Percentiles rank a stretch among this genome's conserved stretches.
Conservation (phyloP, 2,113 vertebrate species). For the Meriones unguiculatus region DNA sequence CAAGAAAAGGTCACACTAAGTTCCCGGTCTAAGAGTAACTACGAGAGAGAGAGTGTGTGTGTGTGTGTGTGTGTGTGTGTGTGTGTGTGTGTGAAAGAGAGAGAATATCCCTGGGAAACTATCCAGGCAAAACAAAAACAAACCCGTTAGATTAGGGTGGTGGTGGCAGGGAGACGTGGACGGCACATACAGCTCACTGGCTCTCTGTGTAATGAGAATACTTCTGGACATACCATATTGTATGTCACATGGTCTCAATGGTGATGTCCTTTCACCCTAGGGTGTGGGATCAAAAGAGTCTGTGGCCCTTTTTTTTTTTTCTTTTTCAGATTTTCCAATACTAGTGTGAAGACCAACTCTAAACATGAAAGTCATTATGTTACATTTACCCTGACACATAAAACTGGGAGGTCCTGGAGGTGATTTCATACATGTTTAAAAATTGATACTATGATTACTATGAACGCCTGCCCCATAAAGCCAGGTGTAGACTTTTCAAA, state of each 20-base stretch:
- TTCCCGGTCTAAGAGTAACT: neutral
- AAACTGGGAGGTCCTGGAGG: neutral
- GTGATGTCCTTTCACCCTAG: neutral
- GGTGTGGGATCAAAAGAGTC: neutral
- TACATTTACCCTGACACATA: neutral
- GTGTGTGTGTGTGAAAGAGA: neutral
- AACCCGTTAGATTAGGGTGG: neutral
- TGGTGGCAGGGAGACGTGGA: neutral
- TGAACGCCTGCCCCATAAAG: neutral
- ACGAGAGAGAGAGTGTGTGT: neutral
- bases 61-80: accelerated
- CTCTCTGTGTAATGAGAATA: neutral
- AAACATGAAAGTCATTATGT: neutral
- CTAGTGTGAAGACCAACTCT: neutral
- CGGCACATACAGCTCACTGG: neutral
- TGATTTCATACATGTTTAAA: neutral
- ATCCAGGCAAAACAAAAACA: neutral
- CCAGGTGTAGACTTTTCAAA: neutral
- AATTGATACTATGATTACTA: neutral
- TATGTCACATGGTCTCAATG: neutral
- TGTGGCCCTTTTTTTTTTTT: neutral
- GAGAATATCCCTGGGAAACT: neutral
- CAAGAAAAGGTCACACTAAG: neutral
- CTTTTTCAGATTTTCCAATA: neutral
- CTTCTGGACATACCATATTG: neutral